Evolutionary conservation across 2,113 vertebrate species (phyloP).

Genomic region (Felis catus): F.catus_Fca126_mat1.0 CM031419.1:208587501-208588000

Average conservation of each 20-base stretch:
- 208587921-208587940: slow-evolving; percentile 7
- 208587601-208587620: slow-evolving; percentile 20
- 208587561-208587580: slow-evolving; percentile 36
- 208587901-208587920: neutral
- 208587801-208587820: neutral
- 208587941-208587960: neutral
- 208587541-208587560: neutral
- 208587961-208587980: slow-evolving; percentile 41
- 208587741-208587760: neutral
- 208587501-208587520: neutral
- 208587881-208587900: neutral
- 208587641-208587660: neutral
- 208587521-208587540: neutral
- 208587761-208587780: neutral
- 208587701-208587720: neutral
- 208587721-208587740: neutral
- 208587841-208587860: neutral
- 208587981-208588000: slow-evolving; percentile 25
- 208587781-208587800: neutral
- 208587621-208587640: slow-evolving; percentile 27
- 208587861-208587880: slow-evolving; percentile 39
- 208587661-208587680: neutral
- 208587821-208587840: neutral
- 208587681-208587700: neutral
- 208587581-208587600: slow-evolving; percentile 44